A percentile compares a stretch with the other conserved stretches of the same genome.
Conservation (phyloP, 2,888 invertebrate species). For the Petrolisthes manimaculis region DNA sequence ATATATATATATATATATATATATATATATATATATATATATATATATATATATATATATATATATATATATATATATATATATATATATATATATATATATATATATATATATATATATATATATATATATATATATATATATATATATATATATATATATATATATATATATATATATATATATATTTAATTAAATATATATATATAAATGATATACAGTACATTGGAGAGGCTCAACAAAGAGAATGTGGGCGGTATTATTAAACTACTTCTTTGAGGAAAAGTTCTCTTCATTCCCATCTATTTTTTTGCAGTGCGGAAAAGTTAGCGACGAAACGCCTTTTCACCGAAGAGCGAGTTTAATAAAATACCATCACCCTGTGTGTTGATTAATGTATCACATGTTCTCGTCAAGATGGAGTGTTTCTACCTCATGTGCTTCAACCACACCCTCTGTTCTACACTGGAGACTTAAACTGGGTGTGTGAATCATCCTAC, state of each 20-base stretch:
- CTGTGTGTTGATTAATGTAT: conserved; percentile 6
- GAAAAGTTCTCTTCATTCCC: no score
- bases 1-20: conserved; percentile 22
- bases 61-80: conserved; percentile 21
- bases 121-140: conserved; percentile 31
- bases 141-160: conserved; percentile 39
- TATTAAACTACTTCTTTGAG: no score
- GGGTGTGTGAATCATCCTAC: conserved; percentile 54
- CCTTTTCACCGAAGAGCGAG: no score
- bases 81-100: conserved; percentile 23
- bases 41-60: conserved; percentile 30
- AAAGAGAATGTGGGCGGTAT: no score
- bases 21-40: conserved; percentile 34
- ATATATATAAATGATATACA: conserved; percentile 17
- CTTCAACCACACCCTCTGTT: conserved; percentile 47
- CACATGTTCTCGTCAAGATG: conserved; percentile 56
- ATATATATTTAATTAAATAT: conserved; percentile 42
- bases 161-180: conserved; percentile 34
- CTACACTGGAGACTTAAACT: conserved; percentile 51
- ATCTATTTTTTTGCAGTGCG: no score
- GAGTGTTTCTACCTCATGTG: conserved; percentile 50
- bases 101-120: conserved; percentile 24
- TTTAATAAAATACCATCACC: no score
- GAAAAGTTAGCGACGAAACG: no score
- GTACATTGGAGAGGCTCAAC: no score